Base-by-base conservation (phyloP, 2,113 vertebrate species). In the Pachyramphus minor region DNA sequence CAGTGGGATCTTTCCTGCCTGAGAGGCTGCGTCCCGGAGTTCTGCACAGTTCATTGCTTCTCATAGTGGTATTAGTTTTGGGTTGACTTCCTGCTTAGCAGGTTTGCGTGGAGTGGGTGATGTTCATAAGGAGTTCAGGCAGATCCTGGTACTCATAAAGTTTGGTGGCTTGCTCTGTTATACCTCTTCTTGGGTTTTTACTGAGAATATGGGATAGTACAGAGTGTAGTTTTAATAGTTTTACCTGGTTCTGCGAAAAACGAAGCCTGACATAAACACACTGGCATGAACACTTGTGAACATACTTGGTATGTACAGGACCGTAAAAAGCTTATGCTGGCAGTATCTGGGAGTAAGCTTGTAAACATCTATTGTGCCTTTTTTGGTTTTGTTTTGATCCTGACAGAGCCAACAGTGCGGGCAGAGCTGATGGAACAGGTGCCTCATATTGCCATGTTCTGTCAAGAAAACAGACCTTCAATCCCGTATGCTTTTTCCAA, bases 341-440 rank as follows among this genome's bases (percentile, higher is more conserved):
- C 13, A 83, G 13, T 25, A 17, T 76, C 52, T 74, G 24, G 12
- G 28, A 82, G 18, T 9, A 6, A 58, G 17, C 35, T 87, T 75
- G 22, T 74, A 52, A 94, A 67, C 13, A 31, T 41, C 22, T 42
- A 20, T 87, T 59, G 11, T 77, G 15, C 11, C 13, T 27, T 73
- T 22, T 81, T 56, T 78, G 67, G 44, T 35, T 86, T 52, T 89
- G 4, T 91, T 78, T 85, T 69, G n/a, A 73, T 81, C 83, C 79
- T 66, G 35, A 58, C 96, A 99, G 99, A 99, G 73, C 98, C 99
- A 82, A 98, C 98, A 14, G 98, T 99, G 84, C 97, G 98, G 94
- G 98, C 99, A 42, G 98, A 99, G 88, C 97, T 99, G 89, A 99
- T 99, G 99, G 99, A 99, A 91, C 98, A 99, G 95, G 98, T 99